phyloP scores from a whole-genome alignment of 2,888 invertebrate species.

The Patella caerulea region DNA sequence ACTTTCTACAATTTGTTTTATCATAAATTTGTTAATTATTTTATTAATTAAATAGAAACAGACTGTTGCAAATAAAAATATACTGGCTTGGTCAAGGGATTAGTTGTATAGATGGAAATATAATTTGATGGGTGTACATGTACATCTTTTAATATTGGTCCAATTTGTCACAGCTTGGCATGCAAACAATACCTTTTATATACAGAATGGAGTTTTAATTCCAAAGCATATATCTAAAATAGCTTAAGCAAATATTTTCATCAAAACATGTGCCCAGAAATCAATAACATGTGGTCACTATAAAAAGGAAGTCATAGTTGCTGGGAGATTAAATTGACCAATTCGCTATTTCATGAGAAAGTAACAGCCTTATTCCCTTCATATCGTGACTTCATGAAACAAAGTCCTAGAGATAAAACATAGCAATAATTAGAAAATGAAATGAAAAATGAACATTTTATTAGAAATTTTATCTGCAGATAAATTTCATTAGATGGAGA shows the following conservation, averaged over 20 bases:
- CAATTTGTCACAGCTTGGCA: background rate
- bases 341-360: slow-evolving; percentile 2
- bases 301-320: no score
- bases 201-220: background rate
- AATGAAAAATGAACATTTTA: no score
- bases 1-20: no score
- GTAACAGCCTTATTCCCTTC: background rate
- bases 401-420: no score
- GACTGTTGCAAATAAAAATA: no score
- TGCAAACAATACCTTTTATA: background rate
- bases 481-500: no score
- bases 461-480: no score
- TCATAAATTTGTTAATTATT: no score
- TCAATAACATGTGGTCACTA: background rate
- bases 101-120: background rate
- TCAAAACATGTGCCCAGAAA: slow-evolving; percentile 1
- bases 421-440: no score
- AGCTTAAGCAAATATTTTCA: slow-evolving; percentile 2
- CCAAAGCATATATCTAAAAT: background rate
- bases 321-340: background rate
- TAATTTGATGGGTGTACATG: background rate
- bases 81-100: no score
- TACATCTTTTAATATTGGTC: background rate
- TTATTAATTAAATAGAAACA: no score
- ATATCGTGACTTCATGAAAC: background rate